phyloP scores from a whole-genome alignment of 2,888 invertebrate genomes.

The Allolobophora icterica region DNA sequence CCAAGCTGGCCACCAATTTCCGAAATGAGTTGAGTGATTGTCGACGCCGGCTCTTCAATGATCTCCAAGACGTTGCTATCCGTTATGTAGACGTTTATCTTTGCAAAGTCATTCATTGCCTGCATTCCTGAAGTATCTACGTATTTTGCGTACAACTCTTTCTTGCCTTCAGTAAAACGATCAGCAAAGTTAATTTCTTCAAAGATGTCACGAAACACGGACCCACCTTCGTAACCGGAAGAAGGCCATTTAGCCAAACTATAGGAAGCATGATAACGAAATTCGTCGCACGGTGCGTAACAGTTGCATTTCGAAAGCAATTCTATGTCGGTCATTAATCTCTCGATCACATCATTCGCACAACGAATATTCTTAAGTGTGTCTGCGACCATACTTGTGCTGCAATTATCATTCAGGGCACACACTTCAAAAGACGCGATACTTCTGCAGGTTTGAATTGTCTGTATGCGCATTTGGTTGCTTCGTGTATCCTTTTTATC shows the following conservation, averaged over 20 bases:
- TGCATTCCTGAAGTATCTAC: not conserved
- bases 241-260: slow-evolving; percentile 49
- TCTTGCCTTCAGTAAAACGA: not conserved
- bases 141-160: not conserved
- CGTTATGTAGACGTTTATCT: not conserved
- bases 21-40: not conserved
- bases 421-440: not conserved
- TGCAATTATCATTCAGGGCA: not conserved
- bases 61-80: not conserved
- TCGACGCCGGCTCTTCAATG: not conserved
- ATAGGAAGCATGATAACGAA: slow-evolving; percentile 46
- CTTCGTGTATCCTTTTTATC: not conserved
- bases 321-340: slow-evolving; percentile 42
- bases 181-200: not conserved
- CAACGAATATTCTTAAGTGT: slow-evolving; percentile 43
- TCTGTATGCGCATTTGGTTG: too few relatives aligned
- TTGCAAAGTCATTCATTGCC: not conserved
- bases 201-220: slow-evolving; percentile 32
- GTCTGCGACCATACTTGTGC: slow-evolving; percentile 38
- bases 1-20: not conserved
- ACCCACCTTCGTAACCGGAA: slow-evolving; percentile 47
- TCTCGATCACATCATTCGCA: slow-evolving; percentile 37
- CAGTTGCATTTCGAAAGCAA: slow-evolving; percentile 42
- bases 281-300: slow-evolving; percentile 47
- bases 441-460: not conserved